Percentiles rank a stretch among this genome's conserved stretches.
These are phyloP conservation scores for Morelia viridis DNA, from an alignment of 2,797 vertebrate genomes.

Conservation along the genomic window DNA sequence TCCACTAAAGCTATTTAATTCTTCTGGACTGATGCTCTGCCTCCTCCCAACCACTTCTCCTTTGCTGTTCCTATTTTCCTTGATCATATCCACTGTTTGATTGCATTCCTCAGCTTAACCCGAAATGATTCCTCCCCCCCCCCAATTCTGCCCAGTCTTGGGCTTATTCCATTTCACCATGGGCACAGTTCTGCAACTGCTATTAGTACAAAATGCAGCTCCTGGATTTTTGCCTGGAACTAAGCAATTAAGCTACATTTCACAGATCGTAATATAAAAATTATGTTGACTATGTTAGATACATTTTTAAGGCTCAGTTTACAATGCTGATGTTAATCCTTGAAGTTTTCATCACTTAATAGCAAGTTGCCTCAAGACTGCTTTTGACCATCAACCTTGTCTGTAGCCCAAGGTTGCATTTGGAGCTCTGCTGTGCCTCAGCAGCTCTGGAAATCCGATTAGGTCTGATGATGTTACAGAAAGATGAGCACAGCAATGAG, in stretches of 20 bases:
- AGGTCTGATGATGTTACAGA: neutral
- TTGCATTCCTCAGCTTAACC: neutral
- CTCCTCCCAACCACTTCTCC: neutral
- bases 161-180: neutral
- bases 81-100: neutral
- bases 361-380: neutral
- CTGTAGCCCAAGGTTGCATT: neutral
- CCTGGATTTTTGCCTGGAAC: neutral
- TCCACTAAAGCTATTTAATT: neutral
- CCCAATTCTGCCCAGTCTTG: neutral
- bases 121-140: neutral
- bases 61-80: neutral
- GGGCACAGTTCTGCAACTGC: neutral
- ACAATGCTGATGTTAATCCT: neutral
- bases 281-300: neutral
- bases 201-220: neutral
- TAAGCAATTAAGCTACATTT: neutral
- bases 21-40: neutral
- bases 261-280: neutral
- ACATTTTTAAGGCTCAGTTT: neutral
- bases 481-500: neutral
- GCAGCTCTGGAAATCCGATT: neutral
- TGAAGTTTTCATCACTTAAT: neutral
- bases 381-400: constrained; percentile 1
- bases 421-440: neutral